Evolutionary conservation across 2,888 invertebrate species (phyloP), one percentile per base, ranked within the genome.

Genomic region (Microctonus hyperodae): DNA sequence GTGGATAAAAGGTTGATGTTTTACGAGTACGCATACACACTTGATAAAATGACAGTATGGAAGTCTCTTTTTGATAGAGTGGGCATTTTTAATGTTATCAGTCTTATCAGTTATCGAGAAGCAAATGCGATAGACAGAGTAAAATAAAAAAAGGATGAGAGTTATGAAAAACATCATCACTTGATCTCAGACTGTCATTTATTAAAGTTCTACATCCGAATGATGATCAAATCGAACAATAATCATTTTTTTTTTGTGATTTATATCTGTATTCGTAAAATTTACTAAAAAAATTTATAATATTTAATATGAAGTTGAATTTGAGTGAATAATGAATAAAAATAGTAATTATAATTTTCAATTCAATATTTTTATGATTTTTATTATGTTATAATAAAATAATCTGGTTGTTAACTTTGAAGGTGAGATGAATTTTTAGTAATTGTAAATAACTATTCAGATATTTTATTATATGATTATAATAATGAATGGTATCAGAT

Each of bases 71-170:
- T 28, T 53, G 13, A 33, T 55, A 16, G 31, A 55, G 55, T 33
- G 33, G 55, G 31, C 55, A 20, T 55, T 55, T 55, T 55, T 16
- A 31, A 31, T 20, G 55, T 33, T 55, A 55, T 55, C 55, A 33
- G 55, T 55, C 28, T 28, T 55, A 55, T 55, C 55, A 51, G 51
- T 22, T 51, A 51, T 51, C 51, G 25, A 55, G 44, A 44, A n/a
- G n/a, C 3, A n/a, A 2, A 3, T 3, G n/a, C 10, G 55, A 55
- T 55, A 33, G n/a, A 55, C 33, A 44, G 44, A 44, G 44, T 7
- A 9, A 16, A 51, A 53, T 13, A n/a, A 55, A 55, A 31, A 25
- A 16, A 55, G 3, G 3, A 31, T 25, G 28, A 33, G 16, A 20
- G n/a, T 33, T 31, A 9, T n/a, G 16, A 28, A 9, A n/a, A 31